Base-by-base conservation (phyloP, 2,113 vertebrate species). In the Empidonax alnorum region DNA sequence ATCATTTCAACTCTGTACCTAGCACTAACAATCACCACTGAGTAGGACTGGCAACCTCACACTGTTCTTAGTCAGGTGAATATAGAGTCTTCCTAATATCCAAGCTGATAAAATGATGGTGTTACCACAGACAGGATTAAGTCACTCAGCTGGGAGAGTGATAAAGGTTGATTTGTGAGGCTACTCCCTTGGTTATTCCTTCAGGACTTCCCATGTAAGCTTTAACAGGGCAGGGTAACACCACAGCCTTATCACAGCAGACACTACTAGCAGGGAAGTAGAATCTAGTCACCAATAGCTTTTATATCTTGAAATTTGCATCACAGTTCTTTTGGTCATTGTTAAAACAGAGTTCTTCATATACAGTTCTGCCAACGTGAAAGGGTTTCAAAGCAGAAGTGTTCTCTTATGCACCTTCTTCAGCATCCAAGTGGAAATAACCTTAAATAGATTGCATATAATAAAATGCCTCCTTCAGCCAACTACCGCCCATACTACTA, bases 131-230 rank as follows among this genome's bases (percentile, higher is more conserved):
- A 68, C 69, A 79, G 16, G 62, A 79, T 14, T 22, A 75, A 84
- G 63, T 69, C 67, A 73, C 46, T 68, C 44, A 31, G 49, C 25
- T 39, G 16, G 12, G 6, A 83, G 24, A 62, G 33, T 28, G 39
- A 80, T 44, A 66, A 76, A 62, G 23, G 47, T 47, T 56, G 27
- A 17, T n/a, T 35, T 4, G 1, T 3, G 28, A 13, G 35, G 75
- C 17, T 53, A 49, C 35, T 83, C 23, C 44, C 41, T 33, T 2
- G 2, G 25, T 14, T 68, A 10, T 30, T 92, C 19, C 87, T 90
- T 79, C 41, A 89, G 87, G 94, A 91, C 21, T 61, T 31, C 6
- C n/a, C 12, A 28, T 44, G 87, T 84, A 56, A 95, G 49, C 50
- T 84, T 91, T 59, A 90, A 86, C 16, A 0, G 1, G 3, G 30